Conservation (phyloP, 2,888 invertebrate genomes). For the Endomychus coccineus region DNA sequence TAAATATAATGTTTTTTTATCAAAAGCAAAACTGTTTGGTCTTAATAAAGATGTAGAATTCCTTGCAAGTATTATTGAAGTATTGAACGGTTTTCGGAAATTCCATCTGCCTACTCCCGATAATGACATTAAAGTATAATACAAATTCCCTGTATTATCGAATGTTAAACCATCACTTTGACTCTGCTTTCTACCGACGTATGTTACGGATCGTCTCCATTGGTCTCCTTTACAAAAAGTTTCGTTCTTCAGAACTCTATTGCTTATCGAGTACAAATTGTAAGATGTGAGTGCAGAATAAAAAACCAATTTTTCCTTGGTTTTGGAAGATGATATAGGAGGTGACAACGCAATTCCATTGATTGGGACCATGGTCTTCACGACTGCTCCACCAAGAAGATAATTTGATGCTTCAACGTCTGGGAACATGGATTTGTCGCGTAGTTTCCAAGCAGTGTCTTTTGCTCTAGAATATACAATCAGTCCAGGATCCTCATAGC, state of each 20-base stretch:
- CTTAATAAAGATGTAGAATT: constrained; percentile 60
- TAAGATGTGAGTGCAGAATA: constrained; percentile 32
- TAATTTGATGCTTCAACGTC: constrained; percentile 52
- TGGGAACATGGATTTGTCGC: constrained; percentile 59
- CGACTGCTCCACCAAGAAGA: constrained; percentile 50
- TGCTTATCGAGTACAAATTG: constrained; percentile 53
- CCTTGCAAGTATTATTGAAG: constrained; percentile 44
- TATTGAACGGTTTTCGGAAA: constrained; percentile 45
- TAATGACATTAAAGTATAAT: constrained; percentile 59
- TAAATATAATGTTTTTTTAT: constrained; percentile 56
- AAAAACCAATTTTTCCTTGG: constrained; percentile 28
- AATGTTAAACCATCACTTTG: constrained; percentile 65
- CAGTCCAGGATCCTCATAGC: constrained; percentile 59
- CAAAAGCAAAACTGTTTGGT: constrained; percentile 63
- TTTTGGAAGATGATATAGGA: no score
- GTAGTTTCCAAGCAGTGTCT: constrained; percentile 63
- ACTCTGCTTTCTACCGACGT: constrained; percentile 49
- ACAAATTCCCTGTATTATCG: constrained; percentile 59
- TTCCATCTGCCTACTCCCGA: constrained; percentile 66
- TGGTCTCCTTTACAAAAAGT: constrained; percentile 33
- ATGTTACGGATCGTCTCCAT: constrained; percentile 29
- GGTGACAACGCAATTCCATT: constrained; percentile 68
- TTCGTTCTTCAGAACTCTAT: constrained; percentile 52
- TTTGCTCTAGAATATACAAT: constrained; percentile 59
- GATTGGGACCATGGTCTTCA: constrained; percentile 52